Percentiles rank a stretch among this genome's conserved stretches.
phyloP scores from a whole-genome alignment of 2,797 vertebrate genomes.

The Neosilurus mollespiculum region DNA sequence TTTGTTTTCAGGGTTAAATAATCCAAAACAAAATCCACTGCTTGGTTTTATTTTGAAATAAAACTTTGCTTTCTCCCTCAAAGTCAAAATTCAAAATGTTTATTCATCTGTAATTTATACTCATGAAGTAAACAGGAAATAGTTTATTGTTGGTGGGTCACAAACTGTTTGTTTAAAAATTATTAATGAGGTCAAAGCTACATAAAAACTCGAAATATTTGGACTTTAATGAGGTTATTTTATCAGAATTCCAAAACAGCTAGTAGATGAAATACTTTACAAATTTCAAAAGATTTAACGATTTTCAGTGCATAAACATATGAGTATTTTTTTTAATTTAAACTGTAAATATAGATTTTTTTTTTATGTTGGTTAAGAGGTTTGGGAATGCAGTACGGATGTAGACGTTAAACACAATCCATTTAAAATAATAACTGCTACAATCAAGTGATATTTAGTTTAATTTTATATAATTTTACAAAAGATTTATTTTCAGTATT shows the following conservation, averaged over 20 bases:
- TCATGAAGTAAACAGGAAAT: neutral
- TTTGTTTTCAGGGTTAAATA: neutral
- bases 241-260: neutral
- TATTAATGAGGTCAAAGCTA: constrained; percentile 10
- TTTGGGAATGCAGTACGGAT: neutral
- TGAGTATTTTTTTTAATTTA: neutral
- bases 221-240: neutral
- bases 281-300: neutral
- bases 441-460: neutral
- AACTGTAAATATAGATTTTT: neutral
- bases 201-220: constrained; percentile 2
- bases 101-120: neutral
- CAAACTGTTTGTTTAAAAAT: neutral
- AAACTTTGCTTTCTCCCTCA: too few relatives aligned
- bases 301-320: neutral
- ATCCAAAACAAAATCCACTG: neutral
- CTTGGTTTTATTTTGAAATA: neutral
- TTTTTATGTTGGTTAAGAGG: neutral
- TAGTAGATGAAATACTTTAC: neutral
- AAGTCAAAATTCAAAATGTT: neutral
- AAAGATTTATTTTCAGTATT: neutral
- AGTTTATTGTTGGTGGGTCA: neutral
- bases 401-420: neutral
- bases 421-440: neutral
- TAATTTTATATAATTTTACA: too few relatives aligned